Evolutionary conservation across 2,888 invertebrate species (phyloP).

Genomic region (Eustalomyia histrio): DNA sequence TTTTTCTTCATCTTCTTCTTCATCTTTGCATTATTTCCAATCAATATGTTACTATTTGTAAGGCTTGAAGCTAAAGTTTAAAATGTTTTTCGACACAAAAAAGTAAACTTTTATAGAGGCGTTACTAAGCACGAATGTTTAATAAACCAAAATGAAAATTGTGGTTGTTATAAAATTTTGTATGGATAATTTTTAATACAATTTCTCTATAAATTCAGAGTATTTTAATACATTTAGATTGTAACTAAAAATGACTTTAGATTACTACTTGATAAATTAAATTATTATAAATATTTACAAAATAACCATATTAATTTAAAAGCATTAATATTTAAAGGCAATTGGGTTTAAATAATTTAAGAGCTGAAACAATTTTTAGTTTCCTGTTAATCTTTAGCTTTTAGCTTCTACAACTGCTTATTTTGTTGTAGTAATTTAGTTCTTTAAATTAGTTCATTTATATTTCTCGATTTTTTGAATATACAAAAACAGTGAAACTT

Average conservation of each 20-base stretch:
- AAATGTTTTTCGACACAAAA: constrained; percentile 31
- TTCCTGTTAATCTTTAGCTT: neutral
- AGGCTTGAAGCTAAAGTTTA: constrained; percentile 33
- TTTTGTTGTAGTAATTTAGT: neutral
- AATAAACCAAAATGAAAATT: constrained; percentile 8
- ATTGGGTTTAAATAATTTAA: neutral
- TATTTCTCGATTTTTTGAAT: too few species aligned
- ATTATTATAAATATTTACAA: too few species aligned
- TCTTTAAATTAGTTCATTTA: neutral
- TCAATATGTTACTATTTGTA: constrained; percentile 24
- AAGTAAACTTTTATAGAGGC: constrained; percentile 33
- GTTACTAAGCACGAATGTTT: constrained; percentile 56
- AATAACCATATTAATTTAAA: too few species aligned
- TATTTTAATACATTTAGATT: neutral
- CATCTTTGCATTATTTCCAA: constrained; percentile 16
- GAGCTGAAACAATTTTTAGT: neutral
- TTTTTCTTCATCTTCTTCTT: too few species aligned
- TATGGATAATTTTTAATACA: neutral
- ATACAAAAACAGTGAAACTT: too few species aligned
- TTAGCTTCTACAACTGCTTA: neutral
- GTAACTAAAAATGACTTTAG: neutral
- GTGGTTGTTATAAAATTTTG: neutral
- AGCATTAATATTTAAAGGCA: neutral
- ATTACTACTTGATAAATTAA: too few species aligned
- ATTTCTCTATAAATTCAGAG: constrained; percentile 16